Evolutionary conservation across 2,888 invertebrate species (phyloP).

Genomic region (Parnassius smintheus): DNA sequence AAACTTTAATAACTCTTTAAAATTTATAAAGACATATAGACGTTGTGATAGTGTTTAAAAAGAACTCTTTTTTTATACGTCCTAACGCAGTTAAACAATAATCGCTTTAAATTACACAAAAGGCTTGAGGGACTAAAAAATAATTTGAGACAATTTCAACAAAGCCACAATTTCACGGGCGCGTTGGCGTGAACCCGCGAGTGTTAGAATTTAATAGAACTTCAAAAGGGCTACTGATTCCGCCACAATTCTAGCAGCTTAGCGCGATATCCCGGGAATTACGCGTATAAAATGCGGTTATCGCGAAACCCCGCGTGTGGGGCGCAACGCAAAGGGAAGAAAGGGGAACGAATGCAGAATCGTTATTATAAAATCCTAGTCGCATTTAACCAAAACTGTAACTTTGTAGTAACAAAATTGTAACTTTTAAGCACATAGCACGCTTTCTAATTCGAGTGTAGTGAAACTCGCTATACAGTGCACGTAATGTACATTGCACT

Average conservation of each 20-base stretch:
- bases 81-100: not conserved
- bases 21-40: no score
- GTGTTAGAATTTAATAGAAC: conserved; percentile 80
- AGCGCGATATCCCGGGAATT: conserved; percentile 75
- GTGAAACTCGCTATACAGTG: conserved; percentile 43
- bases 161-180: conserved; percentile 76
- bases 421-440: conserved; percentile 57
- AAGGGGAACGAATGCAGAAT: conserved; percentile 39
- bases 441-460: not conserved
- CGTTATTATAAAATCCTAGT: conserved; percentile 4
- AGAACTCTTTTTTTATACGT: no score
- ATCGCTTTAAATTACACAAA: conserved; percentile 35
- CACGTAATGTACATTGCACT: conserved; percentile 32
- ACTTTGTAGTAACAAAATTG: no score
- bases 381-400: conserved; percentile 1
- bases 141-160: conserved; percentile 72
- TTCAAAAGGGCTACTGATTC: conserved; percentile 79
- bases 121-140: conserved; percentile 48
- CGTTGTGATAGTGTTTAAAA: no score
- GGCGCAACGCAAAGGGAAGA: conserved; percentile 28
- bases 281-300: conserved; percentile 80
- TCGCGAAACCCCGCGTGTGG: conserved; percentile 51
- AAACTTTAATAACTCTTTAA: no score
- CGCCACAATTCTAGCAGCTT: conserved; percentile 80
- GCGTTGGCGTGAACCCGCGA: conserved; percentile 75